Conservation (phyloP, 2,888 invertebrate genomes). For the Zonitis immaculata region DNA sequence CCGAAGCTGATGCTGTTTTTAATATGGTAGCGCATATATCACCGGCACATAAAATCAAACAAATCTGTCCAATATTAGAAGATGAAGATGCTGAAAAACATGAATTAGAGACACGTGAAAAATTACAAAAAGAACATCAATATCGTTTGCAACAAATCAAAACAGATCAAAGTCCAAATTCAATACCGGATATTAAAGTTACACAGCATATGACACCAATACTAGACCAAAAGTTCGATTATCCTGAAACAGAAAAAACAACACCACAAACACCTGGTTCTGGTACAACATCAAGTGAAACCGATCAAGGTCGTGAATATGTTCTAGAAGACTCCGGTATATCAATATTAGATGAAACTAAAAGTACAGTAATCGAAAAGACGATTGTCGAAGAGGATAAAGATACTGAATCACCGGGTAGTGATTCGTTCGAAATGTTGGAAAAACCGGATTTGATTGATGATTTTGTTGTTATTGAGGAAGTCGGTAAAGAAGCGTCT, state of each 20-base stretch:
- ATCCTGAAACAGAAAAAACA: constrained; percentile 50
- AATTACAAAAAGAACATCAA: constrained; percentile 44
- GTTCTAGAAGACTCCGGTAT: constrained; percentile 57
- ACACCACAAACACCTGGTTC: constrained; percentile 60
- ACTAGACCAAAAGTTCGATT: constrained; percentile 47
- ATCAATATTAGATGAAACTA: constrained; percentile 48
- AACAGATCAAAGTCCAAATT: constrained; percentile 59
- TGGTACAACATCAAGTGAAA: constrained; percentile 61
- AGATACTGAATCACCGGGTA: constrained; percentile 65
- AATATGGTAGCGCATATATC: constrained; percentile 50
- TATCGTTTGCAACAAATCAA: constrained; percentile 49
- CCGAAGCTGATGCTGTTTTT: constrained; percentile 52
- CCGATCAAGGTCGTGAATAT: constrained; percentile 62
- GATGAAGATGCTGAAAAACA: constrained; percentile 53
- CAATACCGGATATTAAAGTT: constrained; percentile 60
- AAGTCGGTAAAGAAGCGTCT: constrained; percentile 80
- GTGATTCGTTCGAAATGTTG: constrained; percentile 82
- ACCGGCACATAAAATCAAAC: constrained; percentile 48
- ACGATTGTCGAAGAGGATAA: constrained; percentile 51
- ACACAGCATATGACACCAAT: constrained; percentile 57
- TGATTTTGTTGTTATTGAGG: constrained; percentile 83
- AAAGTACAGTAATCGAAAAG: constrained; percentile 57
- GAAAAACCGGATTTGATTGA: constrained; percentile 84
- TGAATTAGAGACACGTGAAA: constrained; percentile 50
- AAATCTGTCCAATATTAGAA: constrained; percentile 50